Percentiles rank a stretch among this genome's conserved stretches.
phyloP scores from a whole-genome alignment of 1,140 invertebrate species.

The Reticulitermes speratus region DNA sequence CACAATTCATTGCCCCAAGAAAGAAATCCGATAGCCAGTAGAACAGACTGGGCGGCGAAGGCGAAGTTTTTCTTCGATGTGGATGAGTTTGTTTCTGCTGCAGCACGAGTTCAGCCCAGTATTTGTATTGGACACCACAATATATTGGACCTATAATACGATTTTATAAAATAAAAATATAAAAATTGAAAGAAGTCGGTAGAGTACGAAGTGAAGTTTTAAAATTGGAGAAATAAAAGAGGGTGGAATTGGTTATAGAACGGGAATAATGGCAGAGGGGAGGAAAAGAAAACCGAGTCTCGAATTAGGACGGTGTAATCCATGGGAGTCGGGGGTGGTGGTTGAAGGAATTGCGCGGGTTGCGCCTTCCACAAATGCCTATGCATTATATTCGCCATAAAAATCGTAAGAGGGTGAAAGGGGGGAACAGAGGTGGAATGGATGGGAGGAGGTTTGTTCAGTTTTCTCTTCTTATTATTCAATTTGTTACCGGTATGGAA shows the following conservation, averaged over 20 bases:
- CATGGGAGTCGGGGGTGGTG: background rate
- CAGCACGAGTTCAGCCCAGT: background rate
- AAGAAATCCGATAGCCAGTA: background rate
- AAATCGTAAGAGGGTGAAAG: conserved; percentile 18
- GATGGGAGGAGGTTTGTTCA: background rate
- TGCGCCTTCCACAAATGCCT: conserved; percentile 8
- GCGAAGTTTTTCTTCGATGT: conserved; percentile 1
- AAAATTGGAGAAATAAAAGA: conserved; percentile 20
- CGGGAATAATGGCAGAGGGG: background rate
- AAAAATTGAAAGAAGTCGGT: conserved; percentile 13
- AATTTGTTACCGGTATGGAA: conserved; percentile 12
- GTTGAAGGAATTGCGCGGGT: background rate
- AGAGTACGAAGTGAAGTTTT: conserved; percentile 12
- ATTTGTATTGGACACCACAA: background rate
- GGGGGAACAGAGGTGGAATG: background rate
- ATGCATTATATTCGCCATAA: conserved; percentile 19
- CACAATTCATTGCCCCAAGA: background rate
- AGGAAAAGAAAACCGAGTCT: conserved; percentile 4
- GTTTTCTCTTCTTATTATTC: conserved; percentile 6
- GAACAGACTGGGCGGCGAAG: background rate
- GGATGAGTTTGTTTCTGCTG: background rate
- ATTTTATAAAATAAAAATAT: conserved; percentile 14
- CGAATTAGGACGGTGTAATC: conserved; percentile 17
- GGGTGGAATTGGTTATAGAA: conserved; percentile 14
- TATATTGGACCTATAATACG: conserved; percentile 16